Conservation (phyloP, 2,888 invertebrate species). For the Drosophila kuntzei region DNA sequence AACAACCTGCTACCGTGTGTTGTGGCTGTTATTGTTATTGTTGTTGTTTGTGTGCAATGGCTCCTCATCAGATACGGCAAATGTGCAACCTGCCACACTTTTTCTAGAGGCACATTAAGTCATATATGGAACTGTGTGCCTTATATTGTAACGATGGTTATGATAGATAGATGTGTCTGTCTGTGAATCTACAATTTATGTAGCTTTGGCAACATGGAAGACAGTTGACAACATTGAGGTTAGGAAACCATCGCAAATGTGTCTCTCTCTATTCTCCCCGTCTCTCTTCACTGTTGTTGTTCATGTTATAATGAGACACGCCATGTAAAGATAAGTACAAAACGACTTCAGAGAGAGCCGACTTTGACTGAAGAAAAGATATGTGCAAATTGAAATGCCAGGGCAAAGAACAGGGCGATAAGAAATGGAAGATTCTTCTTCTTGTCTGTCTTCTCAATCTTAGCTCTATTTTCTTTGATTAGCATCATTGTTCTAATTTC, state of each 20-base stretch:
- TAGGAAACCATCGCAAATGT: slow-evolving; percentile 68
- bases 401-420: slow-evolving; percentile 41
- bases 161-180: slow-evolving; percentile 31
- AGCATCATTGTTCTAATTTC: slow-evolving; percentile 60
- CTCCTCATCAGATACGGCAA: slow-evolving; percentile 54
- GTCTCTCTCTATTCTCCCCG: not conserved
- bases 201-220: slow-evolving; percentile 30
- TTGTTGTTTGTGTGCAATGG: slow-evolving; percentile 30
- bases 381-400: slow-evolving; percentile 69
- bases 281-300: slow-evolving; percentile 19
- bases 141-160: slow-evolving; percentile 32
- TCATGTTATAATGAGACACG: slow-evolving; percentile 67
- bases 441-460: not conserved
- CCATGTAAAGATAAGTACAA: slow-evolving; percentile 48
- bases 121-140: slow-evolving; percentile 51
- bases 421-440: slow-evolving; percentile 46
- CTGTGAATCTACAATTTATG: slow-evolving; percentile 5
- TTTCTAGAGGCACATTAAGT: slow-evolving; percentile 37
- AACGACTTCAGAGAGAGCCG: slow-evolving; percentile 66
- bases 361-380: slow-evolving; percentile 27
- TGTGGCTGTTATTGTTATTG: slow-evolving; percentile 7
- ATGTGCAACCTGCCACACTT: slow-evolving; percentile 67
- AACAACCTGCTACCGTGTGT: slow-evolving; percentile 34
- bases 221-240: slow-evolving; percentile 71
- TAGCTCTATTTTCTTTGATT: slow-evolving; percentile 44